Conservation (phyloP, 2,888 invertebrate species). For the Smittia aterrima region DNA sequence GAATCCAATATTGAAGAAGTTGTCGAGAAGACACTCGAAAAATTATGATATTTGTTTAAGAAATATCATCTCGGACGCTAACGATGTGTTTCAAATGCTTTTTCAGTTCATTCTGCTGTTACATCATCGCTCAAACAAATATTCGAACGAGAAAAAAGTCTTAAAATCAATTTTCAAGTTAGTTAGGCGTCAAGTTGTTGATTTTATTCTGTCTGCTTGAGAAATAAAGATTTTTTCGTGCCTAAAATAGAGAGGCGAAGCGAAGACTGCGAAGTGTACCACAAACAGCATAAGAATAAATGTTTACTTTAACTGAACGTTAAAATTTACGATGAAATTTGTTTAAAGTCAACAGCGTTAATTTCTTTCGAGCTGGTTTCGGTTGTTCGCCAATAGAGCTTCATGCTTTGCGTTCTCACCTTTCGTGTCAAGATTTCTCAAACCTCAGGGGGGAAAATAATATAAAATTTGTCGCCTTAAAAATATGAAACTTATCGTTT, state of each 20-base stretch:
- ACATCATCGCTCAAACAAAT: conserved; percentile 26
- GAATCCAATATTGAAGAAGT: conserved; percentile 24
- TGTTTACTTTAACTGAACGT: conserved; percentile 28
- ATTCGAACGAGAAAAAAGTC: not conserved
- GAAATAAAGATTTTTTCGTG: not conserved
- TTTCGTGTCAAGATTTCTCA: not conserved
- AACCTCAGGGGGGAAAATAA: not conserved
- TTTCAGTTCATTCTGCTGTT: conserved; percentile 21
- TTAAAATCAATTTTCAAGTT: conserved; percentile 15
- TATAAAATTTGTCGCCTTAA: not conserved
- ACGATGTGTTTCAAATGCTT: conserved; percentile 35
- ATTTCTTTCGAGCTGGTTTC: conserved; percentile 18
- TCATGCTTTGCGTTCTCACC: conserved; percentile 9
- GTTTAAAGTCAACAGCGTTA: conserved; percentile 28
- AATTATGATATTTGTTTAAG: conserved; percentile 39
- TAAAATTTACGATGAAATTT: conserved; percentile 31
- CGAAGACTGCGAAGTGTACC: conserved; percentile 28
- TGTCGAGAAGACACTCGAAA: conserved; percentile 33
- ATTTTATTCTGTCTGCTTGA: conserved; percentile 14
- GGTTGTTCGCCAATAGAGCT: not conserved
- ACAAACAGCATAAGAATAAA: conserved; percentile 26
- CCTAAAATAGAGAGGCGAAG: not conserved
- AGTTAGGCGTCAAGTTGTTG: conserved; percentile 18
- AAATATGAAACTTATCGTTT: not conserved
- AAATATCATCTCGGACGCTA: conserved; percentile 35